These are phyloP conservation scores for Temnopleurus reevesii DNA, from an alignment of 53 echinoderm and acorn worm species.

Conservation along the genomic window DNA sequence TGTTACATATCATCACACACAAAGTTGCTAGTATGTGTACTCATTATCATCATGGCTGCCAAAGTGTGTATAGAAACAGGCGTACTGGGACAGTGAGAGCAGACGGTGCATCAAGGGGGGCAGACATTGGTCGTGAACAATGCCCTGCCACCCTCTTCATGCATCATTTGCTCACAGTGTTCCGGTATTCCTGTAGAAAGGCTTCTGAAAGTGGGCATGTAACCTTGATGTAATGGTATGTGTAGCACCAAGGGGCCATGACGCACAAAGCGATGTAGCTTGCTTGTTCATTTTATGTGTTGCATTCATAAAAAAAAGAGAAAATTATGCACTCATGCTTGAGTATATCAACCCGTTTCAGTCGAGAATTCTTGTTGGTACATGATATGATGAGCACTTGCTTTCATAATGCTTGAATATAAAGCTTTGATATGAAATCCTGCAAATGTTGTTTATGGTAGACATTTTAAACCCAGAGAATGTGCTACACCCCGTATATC, in stretches of 20 bases:
- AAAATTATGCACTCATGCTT: conserved; percentile 27
- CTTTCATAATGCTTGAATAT: neutral
- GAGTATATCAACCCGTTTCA: neutral
- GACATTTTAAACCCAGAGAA: neutral
- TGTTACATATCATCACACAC: conserved; percentile 41
- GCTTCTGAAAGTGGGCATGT: conserved; percentile 11
- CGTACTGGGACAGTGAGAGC: too few species aligned
- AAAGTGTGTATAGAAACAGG: neutral
- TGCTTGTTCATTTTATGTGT: conserved; percentile 56
- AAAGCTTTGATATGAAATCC: neutral
- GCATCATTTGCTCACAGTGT: too few species aligned
- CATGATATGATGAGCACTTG: neutral
- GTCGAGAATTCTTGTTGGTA: neutral
- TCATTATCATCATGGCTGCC: conserved; percentile 9
- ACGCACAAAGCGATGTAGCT: neutral
- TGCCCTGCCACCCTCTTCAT: too few species aligned
- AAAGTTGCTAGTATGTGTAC: conserved; percentile 35
- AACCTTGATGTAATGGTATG: conserved; percentile 9
- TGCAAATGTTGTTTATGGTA: neutral
- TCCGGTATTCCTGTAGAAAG: too few species aligned
- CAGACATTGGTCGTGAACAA: too few species aligned
- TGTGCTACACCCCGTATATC: neutral
- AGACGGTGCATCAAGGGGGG: too few species aligned
- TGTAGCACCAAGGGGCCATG: neutral
- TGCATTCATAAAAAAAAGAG: conserved; percentile 16